Evolutionary conservation across 2,888 invertebrate genomes (phyloP).

Genomic region (Drosophila nr. perissopoda): DNA sequence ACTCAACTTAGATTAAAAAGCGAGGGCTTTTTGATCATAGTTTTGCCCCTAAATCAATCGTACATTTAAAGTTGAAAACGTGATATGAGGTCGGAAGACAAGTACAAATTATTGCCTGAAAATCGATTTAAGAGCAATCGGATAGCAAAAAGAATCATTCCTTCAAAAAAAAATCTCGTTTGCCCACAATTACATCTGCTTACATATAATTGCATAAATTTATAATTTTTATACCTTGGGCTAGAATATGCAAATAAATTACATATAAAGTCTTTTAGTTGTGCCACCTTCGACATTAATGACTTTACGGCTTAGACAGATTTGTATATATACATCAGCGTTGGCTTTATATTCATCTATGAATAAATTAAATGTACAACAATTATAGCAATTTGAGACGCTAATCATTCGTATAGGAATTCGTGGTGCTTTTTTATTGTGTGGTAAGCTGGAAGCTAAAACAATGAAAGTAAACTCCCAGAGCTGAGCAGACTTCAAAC

Average conservation of each 20-base stretch:
- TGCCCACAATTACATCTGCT: background rate
- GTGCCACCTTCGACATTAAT: background rate
- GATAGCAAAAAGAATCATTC: background rate
- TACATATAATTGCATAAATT: background rate
- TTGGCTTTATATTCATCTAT: background rate
- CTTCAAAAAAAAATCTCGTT: background rate
- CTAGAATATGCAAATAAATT: background rate
- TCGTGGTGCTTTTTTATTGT: background rate
- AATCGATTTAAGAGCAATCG: background rate
- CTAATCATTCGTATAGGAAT: background rate
- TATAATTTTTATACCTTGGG: background rate
- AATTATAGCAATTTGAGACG: background rate
- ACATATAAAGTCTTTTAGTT: background rate
- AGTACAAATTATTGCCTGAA: too few species aligned
- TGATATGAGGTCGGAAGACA: too few species aligned
- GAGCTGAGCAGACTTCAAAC: background rate
- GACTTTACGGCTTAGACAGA: background rate
- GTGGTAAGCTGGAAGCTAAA: background rate
- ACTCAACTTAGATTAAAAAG: too few species aligned
- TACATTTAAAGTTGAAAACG: too few species aligned
- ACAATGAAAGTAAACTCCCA: slow-evolving; percentile 27
- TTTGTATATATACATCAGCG: background rate
- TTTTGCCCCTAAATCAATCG: too few species aligned
- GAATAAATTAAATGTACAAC: background rate
- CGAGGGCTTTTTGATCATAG: too few species aligned